A percentile compares a stretch with the other conserved stretches of the same genome.
These are phyloP conservation scores for Drosophila tsacasi DNA, from an alignment of 1,140 invertebrate species.

Conservation along the genomic window DNA sequence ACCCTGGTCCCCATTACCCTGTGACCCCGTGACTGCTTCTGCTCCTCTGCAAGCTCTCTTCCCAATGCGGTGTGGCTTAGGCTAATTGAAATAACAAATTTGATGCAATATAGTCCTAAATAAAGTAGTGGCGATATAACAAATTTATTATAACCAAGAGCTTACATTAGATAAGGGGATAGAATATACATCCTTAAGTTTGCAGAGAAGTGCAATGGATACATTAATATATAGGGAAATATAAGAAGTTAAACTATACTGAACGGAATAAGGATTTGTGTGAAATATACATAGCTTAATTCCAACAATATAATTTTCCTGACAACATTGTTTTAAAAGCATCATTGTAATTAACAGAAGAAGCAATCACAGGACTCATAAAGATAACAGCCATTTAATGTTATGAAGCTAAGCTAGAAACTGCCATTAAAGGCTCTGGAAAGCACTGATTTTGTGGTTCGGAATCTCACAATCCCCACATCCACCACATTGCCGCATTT, in stretches of 20 bases:
- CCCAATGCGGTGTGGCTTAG: slow-evolving; percentile 56
- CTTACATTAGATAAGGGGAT: no score
- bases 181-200: background rate
- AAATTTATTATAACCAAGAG: slow-evolving; percentile 13
- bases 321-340: slow-evolving; percentile 25
- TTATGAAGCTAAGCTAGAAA: slow-evolving; percentile 23
- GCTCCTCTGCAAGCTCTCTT: background rate
- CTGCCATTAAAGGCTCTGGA: slow-evolving; percentile 11
- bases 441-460: slow-evolving; percentile 20
- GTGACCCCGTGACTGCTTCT: slow-evolving; percentile 7
- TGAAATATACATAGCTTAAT: background rate
- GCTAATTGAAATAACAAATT: slow-evolving; percentile 79
- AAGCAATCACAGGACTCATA: slow-evolving; percentile 37
- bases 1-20: slow-evolving; percentile 36
- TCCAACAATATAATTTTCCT: no score
- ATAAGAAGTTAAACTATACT: background rate
- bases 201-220: background rate
- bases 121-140: slow-evolving; percentile 21
- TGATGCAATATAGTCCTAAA: slow-evolving; percentile 24
- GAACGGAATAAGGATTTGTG: background rate
- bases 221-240: background rate
- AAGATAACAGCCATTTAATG: slow-evolving; percentile 33
- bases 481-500: background rate
- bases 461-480: background rate
- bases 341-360: slow-evolving; percentile 57